Evolutionary conservation across 2,888 invertebrate genomes (phyloP), one percentile per base, ranked within the genome.

Genomic region (Ennomos fuscantarius): DNA sequence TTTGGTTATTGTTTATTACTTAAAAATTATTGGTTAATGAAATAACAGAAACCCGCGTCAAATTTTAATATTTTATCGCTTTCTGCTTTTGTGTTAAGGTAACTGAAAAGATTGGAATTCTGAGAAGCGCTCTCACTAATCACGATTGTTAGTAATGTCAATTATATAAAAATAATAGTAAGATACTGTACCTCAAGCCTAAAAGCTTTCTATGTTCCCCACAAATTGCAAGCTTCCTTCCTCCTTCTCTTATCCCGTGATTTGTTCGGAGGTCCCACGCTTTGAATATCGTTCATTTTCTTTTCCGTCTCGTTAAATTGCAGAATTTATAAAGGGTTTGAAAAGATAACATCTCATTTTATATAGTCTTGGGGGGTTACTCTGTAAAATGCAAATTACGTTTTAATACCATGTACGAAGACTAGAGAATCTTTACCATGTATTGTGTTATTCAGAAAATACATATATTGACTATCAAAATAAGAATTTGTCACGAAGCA

Each of bases 221-320:
- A 62, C 68, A 66, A 73, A 70, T 69, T 65, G 69, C 66, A 53
- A 59, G 55, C 24, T 24, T 24, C 6, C 24, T 6, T 24, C 24
- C 24, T 57, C 61, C 59, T 63, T 63, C 55, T 58, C 72, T 70
- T 74, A 66, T 65, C 63, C 51, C 59, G 69, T 65, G 70, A 73
- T 74, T 74, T 72, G 74, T 69, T 45, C 46, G 62, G 62, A 48
- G 69, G 63, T 65, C 65, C 57, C 65, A 44, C 58, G 50, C 68
- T 73, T 69, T 70, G 70, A 70, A 73, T 73, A 68, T 73, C 65
- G 58, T 46, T 57, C 45, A 13, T 24, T 45, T 35, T 43, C 61
- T 50, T 65, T 62, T 62, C 56, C 60, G 45, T 65, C 66, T 67
- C 67, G 66, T 63, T 67, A 73, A 70, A 68, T 70, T 69, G 65